Evolutionary conservation across 2,113 vertebrate species (phyloP).

Genomic region (Nothocercus nigrocapillus): DNA sequence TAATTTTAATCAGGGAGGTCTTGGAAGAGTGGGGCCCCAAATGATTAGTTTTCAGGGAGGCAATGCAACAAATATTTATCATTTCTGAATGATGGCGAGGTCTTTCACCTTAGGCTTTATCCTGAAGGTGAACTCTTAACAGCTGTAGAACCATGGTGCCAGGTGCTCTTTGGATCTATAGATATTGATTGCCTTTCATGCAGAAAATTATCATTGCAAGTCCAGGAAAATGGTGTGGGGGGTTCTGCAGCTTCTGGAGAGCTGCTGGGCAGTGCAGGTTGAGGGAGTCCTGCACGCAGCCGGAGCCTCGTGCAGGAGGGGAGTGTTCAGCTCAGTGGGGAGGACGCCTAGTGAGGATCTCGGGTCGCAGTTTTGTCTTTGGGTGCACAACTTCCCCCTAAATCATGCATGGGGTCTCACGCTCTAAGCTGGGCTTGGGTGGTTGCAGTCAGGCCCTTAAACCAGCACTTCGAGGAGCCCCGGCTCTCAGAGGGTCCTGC

Average conservation of each 20-base stretch:
- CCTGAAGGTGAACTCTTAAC: slow-evolving; percentile 42
- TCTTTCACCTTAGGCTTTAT: slow-evolving; percentile 23
- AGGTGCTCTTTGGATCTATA: background rate
- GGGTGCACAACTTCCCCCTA: background rate
- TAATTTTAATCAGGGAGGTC: background rate
- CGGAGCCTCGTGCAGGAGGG: background rate
- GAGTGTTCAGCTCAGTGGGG: background rate
- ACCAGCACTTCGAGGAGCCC: no score
- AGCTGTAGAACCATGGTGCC: background rate
- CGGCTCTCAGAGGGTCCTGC: no score
- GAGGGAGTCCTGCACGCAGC: background rate
- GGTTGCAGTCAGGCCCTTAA: background rate
- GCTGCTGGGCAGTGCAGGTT: background rate
- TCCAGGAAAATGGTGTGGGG: background rate
- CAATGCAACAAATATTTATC: background rate
- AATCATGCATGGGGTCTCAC: background rate
- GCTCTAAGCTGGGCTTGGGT: background rate
- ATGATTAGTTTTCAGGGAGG: background rate
- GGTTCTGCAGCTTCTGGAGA: background rate
- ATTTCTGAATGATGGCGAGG: background rate
- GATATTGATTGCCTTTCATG: background rate
- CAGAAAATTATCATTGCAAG: background rate
- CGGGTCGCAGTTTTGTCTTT: background rate
- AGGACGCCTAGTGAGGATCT: background rate
- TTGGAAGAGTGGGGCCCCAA: background rate